Percentiles rank a stretch among this genome's conserved stretches.
Conservation (phyloP, 2,113 vertebrate genomes). For the Ceyx melanurus region DNA sequence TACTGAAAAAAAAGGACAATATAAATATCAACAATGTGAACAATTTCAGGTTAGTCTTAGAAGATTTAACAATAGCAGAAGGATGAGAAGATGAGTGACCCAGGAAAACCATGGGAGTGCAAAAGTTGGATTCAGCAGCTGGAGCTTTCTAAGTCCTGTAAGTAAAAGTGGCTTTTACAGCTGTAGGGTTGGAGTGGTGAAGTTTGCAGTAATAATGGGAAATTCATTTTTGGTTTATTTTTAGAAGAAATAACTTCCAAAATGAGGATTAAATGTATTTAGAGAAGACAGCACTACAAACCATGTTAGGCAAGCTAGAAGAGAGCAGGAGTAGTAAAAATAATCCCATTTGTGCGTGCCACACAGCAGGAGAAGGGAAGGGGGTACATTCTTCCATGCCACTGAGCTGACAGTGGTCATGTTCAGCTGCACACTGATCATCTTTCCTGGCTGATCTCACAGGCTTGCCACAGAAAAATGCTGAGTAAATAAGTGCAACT, state of each 20-base stretch:
- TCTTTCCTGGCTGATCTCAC: neutral
- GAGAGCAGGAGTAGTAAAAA: neutral
- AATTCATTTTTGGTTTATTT: neutral
- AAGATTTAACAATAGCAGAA: neutral
- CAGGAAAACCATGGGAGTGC: neutral
- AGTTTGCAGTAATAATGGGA: neutral
- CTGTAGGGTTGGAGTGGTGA: neutral
- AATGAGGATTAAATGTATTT: neutral
- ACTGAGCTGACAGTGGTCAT: neutral
- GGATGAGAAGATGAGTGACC: neutral
- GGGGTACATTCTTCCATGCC: neutral
- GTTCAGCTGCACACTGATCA: neutral
- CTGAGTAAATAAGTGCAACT: conserved; percentile 21
- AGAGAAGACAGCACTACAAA: neutral
- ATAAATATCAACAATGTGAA: neutral
- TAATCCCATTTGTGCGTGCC: fast-evolving
- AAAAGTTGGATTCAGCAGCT: neutral
- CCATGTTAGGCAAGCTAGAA: neutral
- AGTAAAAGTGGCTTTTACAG: neutral
- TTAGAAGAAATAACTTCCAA: neutral
- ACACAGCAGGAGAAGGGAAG: neutral
- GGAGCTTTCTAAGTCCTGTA: neutral
- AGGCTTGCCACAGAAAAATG: neutral
- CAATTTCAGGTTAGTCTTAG: neutral
- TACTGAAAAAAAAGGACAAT: neutral